Base-by-base conservation (phyloP, 2,797 vertebrate genomes). In the Molossus molossus region DNA sequence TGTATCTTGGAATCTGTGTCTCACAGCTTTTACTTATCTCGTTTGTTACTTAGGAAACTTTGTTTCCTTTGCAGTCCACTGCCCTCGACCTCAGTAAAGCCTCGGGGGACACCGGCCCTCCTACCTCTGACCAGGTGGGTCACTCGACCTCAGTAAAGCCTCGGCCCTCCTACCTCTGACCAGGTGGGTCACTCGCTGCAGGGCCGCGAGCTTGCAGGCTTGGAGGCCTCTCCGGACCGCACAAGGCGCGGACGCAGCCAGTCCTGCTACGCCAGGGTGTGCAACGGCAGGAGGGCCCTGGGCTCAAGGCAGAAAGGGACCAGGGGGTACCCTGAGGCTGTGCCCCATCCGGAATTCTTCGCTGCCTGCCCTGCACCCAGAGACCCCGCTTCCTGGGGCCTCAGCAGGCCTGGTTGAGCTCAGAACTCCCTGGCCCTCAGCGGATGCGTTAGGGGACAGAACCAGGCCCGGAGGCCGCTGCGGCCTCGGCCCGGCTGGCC, bases 151-250 rank as follows among this genome's bases (percentile, higher is more conserved):
- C 48, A 50, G 5, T 12, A 10, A 57, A 57, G 53, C 12, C 11
- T 33, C 33, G 33, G 33, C 33, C 33, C 33, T 33, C 33, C 33
- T 33, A 33, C 33, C 33, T 33, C 33, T 33, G 33, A 33, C 33
- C 33, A 33, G 33, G 33, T 33, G 33, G 33, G 33, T 33, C 12
- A 1, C 29, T 14, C 5, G 1, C 21, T 0, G 1, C 29, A 21
- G 53, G 62, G 48, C 25, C 0, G 0, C 6, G 65, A 40, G 40
- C 60, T 29, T 6, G 10, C 4, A 6, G 48, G 3, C 8, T 11
- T 18, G 72, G 45, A 25, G 12, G 10, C 0, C 0, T 3, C 27
- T 12, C n/a, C 62, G 18, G 9, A 0, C 2, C 0, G 0, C 0
- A 9, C 48, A 17, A 80, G 85, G 57, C 10, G 12, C 58, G 5